A percentile compares a stretch with the other conserved stretches of the same genome.
These are phyloP conservation scores for Scylla paramamosain DNA, from an alignment of 1,140 invertebrate genomes.

Conservation along the genomic window DNA sequence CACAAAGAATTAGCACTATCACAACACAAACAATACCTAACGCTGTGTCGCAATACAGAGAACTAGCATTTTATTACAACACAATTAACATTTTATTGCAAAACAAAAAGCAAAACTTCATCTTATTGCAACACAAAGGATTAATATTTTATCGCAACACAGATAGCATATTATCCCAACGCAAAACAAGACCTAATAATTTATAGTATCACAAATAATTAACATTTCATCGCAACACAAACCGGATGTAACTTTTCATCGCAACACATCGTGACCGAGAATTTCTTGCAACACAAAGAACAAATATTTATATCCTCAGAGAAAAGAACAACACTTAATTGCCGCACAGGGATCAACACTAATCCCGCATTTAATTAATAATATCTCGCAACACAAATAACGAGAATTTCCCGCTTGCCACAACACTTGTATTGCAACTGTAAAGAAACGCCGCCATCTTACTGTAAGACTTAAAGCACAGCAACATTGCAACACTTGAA, in stretches of 20 bases:
- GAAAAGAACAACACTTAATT: background rate
- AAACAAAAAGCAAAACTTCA: background rate
- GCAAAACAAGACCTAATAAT: background rate
- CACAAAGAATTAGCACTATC: background rate
- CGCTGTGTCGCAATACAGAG: background rate
- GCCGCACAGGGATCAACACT: background rate
- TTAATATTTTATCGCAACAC: background rate
- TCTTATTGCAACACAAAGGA: background rate
- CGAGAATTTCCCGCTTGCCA: too few species aligned
- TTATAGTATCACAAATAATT: background rate
- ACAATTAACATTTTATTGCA: background rate
- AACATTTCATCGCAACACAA: background rate
- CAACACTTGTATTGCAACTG: too few species aligned
- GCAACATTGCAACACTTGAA: too few species aligned
- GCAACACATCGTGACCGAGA: background rate
- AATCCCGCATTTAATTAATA: background rate
- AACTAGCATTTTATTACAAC: background rate
- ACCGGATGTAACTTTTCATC: background rate
- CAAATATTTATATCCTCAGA: background rate
- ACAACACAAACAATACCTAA: background rate
- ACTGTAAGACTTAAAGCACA: too few species aligned
- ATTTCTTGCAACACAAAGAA: background rate
- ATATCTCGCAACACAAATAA: too few species aligned
- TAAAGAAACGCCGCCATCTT: too few species aligned
- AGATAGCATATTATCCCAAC: background rate